Percentiles rank a stretch among this genome's conserved stretches.
These are phyloP conservation scores for Megathymus violae DNA, from an alignment of 1,140 invertebrate genomes.

Conservation along the genomic window DNA sequence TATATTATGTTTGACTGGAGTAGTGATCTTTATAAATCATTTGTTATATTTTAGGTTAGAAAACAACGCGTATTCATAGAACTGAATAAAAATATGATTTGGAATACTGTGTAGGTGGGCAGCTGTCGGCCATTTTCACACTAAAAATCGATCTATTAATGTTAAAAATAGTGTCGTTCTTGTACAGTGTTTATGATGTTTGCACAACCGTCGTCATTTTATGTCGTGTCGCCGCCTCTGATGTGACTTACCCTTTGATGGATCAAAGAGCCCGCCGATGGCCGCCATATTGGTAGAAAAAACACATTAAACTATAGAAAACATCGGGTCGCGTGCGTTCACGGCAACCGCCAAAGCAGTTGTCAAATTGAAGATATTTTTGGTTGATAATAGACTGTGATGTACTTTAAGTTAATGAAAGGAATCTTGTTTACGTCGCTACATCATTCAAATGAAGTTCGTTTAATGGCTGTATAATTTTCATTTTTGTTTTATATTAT, in stretches of 20 bases:
- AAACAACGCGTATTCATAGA: too few species aligned
- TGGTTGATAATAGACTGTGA: neutral
- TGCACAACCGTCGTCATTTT: slow-evolving; percentile 66
- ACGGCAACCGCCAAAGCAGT: slow-evolving; percentile 21
- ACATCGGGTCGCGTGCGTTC: slow-evolving; percentile 40
- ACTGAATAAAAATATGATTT: slow-evolving; percentile 20
- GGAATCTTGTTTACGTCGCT: too few species aligned
- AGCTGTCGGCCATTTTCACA: neutral
- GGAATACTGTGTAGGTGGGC: slow-evolving; percentile 11
- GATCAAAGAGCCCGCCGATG: slow-evolving; percentile 69
- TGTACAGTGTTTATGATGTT: slow-evolving; percentile 60
- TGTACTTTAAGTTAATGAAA: too few species aligned
- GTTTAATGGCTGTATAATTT: too few species aligned
- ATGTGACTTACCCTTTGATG: slow-evolving; percentile 65
- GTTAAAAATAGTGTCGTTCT: slow-evolving; percentile 52
- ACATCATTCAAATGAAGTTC: too few species aligned
- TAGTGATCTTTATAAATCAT: too few species aligned
- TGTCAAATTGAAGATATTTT: slow-evolving; percentile 30
- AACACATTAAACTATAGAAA: slow-evolving; percentile 72
- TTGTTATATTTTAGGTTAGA: too few species aligned
- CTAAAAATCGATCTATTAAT: slow-evolving; percentile 56
- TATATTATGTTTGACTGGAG: too few species aligned
- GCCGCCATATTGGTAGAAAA: slow-evolving; percentile 76
- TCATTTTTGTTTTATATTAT: too few species aligned
- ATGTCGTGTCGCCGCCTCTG: slow-evolving; percentile 68